phyloP scores from a whole-genome alignment of 1,140 invertebrate species.

The Triops cancriformis region DNA sequence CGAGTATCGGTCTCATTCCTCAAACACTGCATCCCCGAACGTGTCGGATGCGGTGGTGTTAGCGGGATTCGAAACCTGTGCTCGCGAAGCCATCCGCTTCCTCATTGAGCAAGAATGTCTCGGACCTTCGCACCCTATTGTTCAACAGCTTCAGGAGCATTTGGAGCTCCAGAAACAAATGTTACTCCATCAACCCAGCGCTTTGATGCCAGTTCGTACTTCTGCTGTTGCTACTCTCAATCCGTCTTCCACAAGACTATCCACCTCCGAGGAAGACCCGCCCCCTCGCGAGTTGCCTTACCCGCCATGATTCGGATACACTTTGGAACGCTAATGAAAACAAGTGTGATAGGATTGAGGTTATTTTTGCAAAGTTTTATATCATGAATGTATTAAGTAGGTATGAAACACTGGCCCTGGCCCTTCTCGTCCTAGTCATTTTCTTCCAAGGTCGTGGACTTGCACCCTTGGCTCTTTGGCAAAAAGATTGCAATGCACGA shows the following conservation, averaged over 20 bases:
- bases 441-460: background rate
- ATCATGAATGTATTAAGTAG: conserved; percentile 11
- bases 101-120: conserved; percentile 18
- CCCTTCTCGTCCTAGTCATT: conserved; percentile 4
- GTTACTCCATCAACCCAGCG: background rate
- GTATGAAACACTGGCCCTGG: background rate
- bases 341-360: background rate
- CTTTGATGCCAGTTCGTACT: background rate
- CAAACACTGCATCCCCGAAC: background rate
- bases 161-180: conserved; percentile 15
- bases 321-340: background rate
- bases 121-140: background rate
- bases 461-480: conserved; percentile 3
- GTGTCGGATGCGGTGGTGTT: conserved; percentile 14
- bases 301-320: background rate
- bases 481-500: conserved; percentile 1
- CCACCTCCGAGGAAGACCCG: background rate
- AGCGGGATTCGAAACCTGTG: conserved; percentile 15
- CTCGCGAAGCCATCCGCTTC: conserved; percentile 16
- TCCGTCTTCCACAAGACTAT: background rate
- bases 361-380: background rate
- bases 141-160: conserved; percentile 21
- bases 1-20: background rate
- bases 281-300: background rate
- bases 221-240: background rate